Base-by-base conservation (phyloP, 2,113 vertebrate genomes). In the Chaetops frenatus region DNA sequence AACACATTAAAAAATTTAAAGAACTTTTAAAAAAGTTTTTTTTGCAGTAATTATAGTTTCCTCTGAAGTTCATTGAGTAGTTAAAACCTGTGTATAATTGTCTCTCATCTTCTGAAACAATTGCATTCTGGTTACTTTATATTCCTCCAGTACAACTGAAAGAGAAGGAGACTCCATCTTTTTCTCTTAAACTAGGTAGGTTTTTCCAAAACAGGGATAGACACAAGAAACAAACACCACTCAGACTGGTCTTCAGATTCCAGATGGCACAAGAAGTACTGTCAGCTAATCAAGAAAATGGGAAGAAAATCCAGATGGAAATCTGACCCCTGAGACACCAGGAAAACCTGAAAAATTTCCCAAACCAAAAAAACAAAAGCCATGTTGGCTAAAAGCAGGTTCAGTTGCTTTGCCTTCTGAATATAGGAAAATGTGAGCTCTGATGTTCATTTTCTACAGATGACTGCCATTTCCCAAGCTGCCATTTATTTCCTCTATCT, bases 271-370 rank as follows among this genome's bases (percentile, higher is more conserved):
- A 6, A 44, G 27, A 86, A 87, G 29, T 79, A 60, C 22, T 71
- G 31, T 50, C 44, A 91, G 25, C 56, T 87, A n/a, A n/a, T n/a
- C n/a, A n/a, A n/a, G n/a, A n/a, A n/a, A n/a, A n/a, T n/a, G 70
- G 44, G 61, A 96, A 74, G 40, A 69, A 88, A 95, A 91, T 81
- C 86, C 81, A 81, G 69, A 72, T 71, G 69, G 73, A 97, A 91
- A 92, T 81, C 51, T 27, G 27, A 81, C 36, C 65, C 53, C 44
- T 57, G 31, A 90, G 64, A 88, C 33, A 89, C 23, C 24, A 64
- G 54, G 42, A 21, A 84, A 84, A 81, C 48, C 57, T 76, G 69
- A 86, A 85, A 84, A 85, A 15, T 14, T 71, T 31, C 9, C 22
- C 70, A 94, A 66, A 67, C 18, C 3, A 38, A 65, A 79, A 57